Percentiles rank a stretch among this genome's conserved stretches.
Conservation (phyloP, 2,797 vertebrate genomes). For the Adrianichthys oophorus region DNA sequence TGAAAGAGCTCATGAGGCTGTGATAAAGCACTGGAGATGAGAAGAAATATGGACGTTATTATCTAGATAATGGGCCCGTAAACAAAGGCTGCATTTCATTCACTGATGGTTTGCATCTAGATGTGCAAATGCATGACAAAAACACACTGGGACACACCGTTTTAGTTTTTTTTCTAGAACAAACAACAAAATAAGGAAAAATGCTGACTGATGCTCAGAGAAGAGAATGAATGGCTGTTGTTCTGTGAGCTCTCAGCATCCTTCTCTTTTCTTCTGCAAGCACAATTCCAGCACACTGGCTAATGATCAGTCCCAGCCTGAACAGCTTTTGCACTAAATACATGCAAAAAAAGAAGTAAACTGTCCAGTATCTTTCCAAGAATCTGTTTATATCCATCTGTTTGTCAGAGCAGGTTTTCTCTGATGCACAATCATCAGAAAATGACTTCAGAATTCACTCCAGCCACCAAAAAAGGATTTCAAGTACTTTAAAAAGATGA, state of each 20-base stretch:
- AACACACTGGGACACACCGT: background rate
- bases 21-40: constrained; percentile 64
- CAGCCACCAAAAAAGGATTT: background rate
- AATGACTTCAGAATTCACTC: background rate
- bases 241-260: constrained; percentile 9
- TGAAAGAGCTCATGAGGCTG: constrained; percentile 50
- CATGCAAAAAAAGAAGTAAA: constrained; percentile 13
- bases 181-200: constrained; percentile 31
- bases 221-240: constrained; percentile 23
- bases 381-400: constrained; percentile 38
- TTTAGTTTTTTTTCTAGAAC: constrained; percentile 16
- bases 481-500: background rate
- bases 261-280: constrained; percentile 19
- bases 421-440: background rate
- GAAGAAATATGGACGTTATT: constrained; percentile 73
- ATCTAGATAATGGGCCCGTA: constrained; percentile 70
- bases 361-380: constrained; percentile 22
- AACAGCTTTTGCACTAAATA: constrained; percentile 31
- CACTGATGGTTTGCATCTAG: constrained; percentile 46
- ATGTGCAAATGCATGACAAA: constrained; percentile 4
- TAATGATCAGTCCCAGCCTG: constrained; percentile 37
- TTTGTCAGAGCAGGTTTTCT: constrained; percentile 26
- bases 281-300: constrained; percentile 39
- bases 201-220: constrained; percentile 21
- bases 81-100: constrained; percentile 75